These are phyloP conservation scores for Vannuccia rotundouncinata DNA, from an alignment of 2,888 invertebrate species.

Conservation along the genomic window DNA sequence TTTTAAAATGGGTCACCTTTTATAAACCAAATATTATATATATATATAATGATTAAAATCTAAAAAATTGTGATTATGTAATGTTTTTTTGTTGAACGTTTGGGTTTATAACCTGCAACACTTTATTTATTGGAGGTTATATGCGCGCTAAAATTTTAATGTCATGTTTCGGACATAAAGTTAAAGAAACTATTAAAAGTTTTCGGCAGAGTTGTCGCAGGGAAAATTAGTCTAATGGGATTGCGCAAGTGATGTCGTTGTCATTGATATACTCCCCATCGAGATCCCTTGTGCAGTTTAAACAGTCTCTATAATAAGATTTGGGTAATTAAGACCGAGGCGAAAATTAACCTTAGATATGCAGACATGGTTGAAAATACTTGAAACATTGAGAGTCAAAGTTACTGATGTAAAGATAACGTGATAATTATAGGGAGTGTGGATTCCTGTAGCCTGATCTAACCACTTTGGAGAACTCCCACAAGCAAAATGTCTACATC, in stretches of 20 bases:
- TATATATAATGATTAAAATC: too few relatives aligned
- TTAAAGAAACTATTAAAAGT: too few relatives aligned
- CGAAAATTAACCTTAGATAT: not conserved
- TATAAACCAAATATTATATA: too few relatives aligned
- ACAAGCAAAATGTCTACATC: too few relatives aligned
- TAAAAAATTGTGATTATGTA: too few relatives aligned
- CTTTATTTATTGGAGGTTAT: too few relatives aligned
- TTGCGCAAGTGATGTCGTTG: not conserved
- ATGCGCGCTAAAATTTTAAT: too few relatives aligned
- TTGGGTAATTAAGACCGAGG: not conserved
- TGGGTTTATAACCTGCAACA: too few relatives aligned
- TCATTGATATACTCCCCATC: not conserved
- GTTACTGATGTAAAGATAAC: not conserved
- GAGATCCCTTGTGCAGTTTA: not conserved
- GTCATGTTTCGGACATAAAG: too few relatives aligned
- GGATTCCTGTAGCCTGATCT: not conserved
- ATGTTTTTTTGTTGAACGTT: too few relatives aligned
- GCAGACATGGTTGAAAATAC: not conserved
- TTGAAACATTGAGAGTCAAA: not conserved
- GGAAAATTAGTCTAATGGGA: conserved; percentile 5
- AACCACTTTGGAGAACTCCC: not conserved
- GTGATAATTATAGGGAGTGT: conserved; percentile 1
- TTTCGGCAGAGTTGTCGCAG: not conserved
- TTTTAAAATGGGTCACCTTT: too few relatives aligned
- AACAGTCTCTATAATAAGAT: too few relatives aligned